Conservation (phyloP, 2,888 invertebrate genomes). For the Xanthostigma xanthostigma region DNA sequence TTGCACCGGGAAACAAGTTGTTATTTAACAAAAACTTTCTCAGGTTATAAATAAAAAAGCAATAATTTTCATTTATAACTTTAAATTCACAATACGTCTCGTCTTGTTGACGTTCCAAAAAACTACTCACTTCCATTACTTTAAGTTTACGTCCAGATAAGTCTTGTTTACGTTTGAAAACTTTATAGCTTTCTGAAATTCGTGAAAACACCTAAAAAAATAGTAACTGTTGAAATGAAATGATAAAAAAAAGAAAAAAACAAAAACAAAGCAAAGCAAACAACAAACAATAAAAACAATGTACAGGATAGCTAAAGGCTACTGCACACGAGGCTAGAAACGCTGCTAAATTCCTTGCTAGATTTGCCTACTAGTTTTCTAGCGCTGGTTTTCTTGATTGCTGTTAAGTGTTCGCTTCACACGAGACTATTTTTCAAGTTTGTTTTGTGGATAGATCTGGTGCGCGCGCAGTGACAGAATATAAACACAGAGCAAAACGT, state of each 20-base stretch:
- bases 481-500: no score
- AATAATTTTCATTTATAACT: slow-evolving; percentile 25
- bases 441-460: no score
- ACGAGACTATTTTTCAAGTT: no score
- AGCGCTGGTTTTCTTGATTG: no score
- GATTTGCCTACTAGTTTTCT: no score
- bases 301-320: no score
- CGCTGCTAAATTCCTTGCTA: no score
- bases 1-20: slow-evolving; percentile 44
- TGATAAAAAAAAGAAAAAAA: background rate
- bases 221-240: background rate
- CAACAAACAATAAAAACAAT: no score
- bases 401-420: no score
- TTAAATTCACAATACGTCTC: slow-evolving; percentile 20
- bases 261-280: no score
- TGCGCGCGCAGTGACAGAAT: no score
- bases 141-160: slow-evolving; percentile 19
- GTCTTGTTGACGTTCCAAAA: slow-evolving; percentile 11
- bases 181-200: slow-evolving; percentile 27
- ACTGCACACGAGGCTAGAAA: no score
- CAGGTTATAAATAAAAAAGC: slow-evolving; percentile 32
- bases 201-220: slow-evolving; percentile 26
- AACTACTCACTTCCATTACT: slow-evolving; percentile 12
- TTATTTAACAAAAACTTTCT: slow-evolving; percentile 31
- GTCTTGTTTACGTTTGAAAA: slow-evolving; percentile 18